Base-by-base conservation (phyloP, 2,888 invertebrate genomes). In the Perizoma flavofasciatum region DNA sequence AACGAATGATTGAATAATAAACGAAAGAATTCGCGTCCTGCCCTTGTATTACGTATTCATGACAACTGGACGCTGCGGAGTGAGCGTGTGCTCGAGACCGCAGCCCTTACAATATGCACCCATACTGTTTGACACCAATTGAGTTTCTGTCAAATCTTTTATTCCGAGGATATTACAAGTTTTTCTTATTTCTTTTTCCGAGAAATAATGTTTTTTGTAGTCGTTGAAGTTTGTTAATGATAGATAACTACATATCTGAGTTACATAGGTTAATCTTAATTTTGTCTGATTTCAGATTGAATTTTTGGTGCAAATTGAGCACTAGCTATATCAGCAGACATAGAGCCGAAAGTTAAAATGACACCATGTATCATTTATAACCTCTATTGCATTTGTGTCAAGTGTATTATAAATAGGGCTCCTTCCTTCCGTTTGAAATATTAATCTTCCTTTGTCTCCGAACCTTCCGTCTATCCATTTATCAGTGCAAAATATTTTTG, bases 1-100 rank as follows among this genome's bases (percentile, higher is more conserved):
- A 89, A 92, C 91, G 91, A 92, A 88, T 92, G 92, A 92, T 92
- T 92, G 92, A 91, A 92, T 92, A 92, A 92, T 92, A 92, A 90
- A 91, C 90, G 92, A 91, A 92, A 92, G 91, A 90, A 91, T 90
- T 88, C 88, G 88, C 90, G 86, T 89, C 86, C 87, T 89, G 86
- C 83, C 87, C 89, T 88, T 89, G 86, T 88, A 89, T 92, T 91
- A 91, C 83, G 91, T 91, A 92, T 92, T 91, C 90, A 92, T 91
- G 90, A 84, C 89, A 79, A 84, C 89, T 89, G 85, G 85, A 82
- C 79, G 77, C 67, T 63, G 66, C 73, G 74, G 69, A 69, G 70
- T 22, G 70, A 78, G 74, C 68, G 63, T 62, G 66, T 62, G 65
- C 66, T 63, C 72, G 70, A 73, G 70, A 72, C 78, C 74, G 74